Evolutionary conservation across 2,888 invertebrate genomes (phyloP), one percentile per base, ranked within the genome.

Genomic region (Andricus curvator): DNA sequence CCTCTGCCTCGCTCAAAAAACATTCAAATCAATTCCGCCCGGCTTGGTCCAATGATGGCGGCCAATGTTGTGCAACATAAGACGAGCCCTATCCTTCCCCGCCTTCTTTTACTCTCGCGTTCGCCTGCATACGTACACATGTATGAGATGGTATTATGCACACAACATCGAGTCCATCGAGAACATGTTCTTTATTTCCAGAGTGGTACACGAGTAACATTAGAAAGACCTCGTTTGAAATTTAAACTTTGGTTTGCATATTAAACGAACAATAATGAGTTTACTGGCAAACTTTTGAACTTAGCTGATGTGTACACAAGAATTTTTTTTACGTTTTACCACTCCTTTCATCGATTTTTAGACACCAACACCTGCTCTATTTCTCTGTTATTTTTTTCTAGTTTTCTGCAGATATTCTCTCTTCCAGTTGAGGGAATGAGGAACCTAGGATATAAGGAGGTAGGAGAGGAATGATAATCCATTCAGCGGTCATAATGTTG

Each of bases 401-500:
- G n/a, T 67, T 41, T n/a, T 67, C 33, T 33, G 6, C 9, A 29
- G 33, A 29, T 44, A 44, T 48, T 48, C 9, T 25, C 22, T 48
- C 8, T 44, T 25, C 29, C 22, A 13, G n/a, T 79, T 60, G 83
- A 37, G 74, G 78, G 60, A 60, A 67, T 62, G 82, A 81, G 56
- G 25, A 83, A 78, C 82, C 77, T 80, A 80, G 77, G 80, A 77
- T 51, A 62, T 78, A 79, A 79, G 65, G 66, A 81, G 77, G 79
- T 82, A 82, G 81, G 81, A 83, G 85, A 81, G 80, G 81, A 84
- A 85, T 89, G 91, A 92, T 92, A 92, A 92, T 92, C 91, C 90
- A 90, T 92, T 92, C 90, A 90, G 86, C 89, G 92, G 91, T 91
- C 92, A 92, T 92, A 92, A 92, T 90, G 89, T 88, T 87, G 88